Evolutionary conservation across 1,140 invertebrate species (phyloP).

Genomic region (Tigriopus japonicus): DNA sequence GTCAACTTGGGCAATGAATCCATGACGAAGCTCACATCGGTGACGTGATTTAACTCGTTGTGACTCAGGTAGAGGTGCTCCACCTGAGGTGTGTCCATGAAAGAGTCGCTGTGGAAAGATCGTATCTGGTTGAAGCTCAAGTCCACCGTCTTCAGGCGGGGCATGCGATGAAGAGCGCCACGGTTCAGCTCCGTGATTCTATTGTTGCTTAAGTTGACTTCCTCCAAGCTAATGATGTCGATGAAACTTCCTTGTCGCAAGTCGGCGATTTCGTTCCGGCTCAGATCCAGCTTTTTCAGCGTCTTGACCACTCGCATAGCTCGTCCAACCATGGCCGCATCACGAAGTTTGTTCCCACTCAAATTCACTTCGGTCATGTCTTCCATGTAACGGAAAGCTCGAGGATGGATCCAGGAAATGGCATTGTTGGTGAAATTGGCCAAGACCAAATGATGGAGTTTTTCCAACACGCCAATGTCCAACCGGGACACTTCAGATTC

Average conservation of each 20-base stretch:
- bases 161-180: slow-evolving; percentile 55
- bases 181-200: slow-evolving; percentile 49
- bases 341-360: slow-evolving; percentile 45
- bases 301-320: slow-evolving; percentile 48
- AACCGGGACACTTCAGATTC: slow-evolving; percentile 6
- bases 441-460: slow-evolving; percentile 45
- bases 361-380: slow-evolving; percentile 47
- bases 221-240: slow-evolving; percentile 46
- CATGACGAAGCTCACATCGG: slow-evolving; percentile 30
- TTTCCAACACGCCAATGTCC: slow-evolving; percentile 29
- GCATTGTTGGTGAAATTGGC: slow-evolving; percentile 58
- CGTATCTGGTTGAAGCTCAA: slow-evolving; percentile 56
- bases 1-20: slow-evolving; percentile 51
- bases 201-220: slow-evolving; percentile 48
- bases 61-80: slow-evolving; percentile 53
- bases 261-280: slow-evolving; percentile 45
- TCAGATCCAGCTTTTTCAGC: slow-evolving; percentile 43
- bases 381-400: slow-evolving; percentile 47
- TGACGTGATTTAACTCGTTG: slow-evolving; percentile 50
- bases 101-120: slow-evolving; percentile 54
- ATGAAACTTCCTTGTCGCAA: slow-evolving; percentile 56
- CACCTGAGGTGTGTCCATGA: slow-evolving; percentile 41
- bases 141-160: slow-evolving; percentile 46
- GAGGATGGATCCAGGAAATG: slow-evolving; percentile 53
- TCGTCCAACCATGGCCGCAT: slow-evolving; percentile 54